These are phyloP conservation scores for Onychostoma macrolepis DNA, from an alignment of 2,113 vertebrate species.

Conservation along the genomic window DNA sequence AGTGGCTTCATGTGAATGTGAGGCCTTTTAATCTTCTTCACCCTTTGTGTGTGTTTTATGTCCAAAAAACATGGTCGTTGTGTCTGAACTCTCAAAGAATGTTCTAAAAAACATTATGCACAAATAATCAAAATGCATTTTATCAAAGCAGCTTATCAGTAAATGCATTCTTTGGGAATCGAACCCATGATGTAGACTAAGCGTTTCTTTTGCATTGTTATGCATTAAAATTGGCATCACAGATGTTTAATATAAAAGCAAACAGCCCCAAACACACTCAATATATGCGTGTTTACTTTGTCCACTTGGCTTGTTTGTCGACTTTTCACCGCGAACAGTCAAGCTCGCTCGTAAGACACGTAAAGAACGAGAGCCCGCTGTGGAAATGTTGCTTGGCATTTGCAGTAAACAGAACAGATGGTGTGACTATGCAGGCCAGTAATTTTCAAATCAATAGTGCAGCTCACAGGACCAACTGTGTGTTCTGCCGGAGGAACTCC, in stretches of 20 bases:
- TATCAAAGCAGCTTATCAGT: background rate
- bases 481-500: constrained; percentile 83
- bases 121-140: background rate
- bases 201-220: background rate
- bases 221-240: background rate
- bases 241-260: constrained; percentile 7
- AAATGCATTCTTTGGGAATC: background rate
- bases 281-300: constrained; percentile 29
- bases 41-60: background rate
- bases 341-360: background rate
- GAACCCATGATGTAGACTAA: background rate
- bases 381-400: constrained; percentile 75
- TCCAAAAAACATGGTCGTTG: background rate
- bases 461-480: constrained; percentile 86
- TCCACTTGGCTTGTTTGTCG: constrained; percentile 41
- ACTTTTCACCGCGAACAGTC: background rate
- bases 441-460: constrained; percentile 87
- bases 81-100: background rate
- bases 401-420: constrained; percentile 82
- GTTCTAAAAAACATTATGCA: background rate
- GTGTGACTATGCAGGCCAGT: constrained; percentile 86
- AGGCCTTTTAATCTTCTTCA: background rate
- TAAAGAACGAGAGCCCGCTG: constrained; percentile 44
- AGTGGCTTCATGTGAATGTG: background rate
- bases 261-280: background rate